These are phyloP conservation scores for Danio tinwini DNA, from an alignment of 2,797 vertebrate species.

Conservation along the genomic window DNA sequence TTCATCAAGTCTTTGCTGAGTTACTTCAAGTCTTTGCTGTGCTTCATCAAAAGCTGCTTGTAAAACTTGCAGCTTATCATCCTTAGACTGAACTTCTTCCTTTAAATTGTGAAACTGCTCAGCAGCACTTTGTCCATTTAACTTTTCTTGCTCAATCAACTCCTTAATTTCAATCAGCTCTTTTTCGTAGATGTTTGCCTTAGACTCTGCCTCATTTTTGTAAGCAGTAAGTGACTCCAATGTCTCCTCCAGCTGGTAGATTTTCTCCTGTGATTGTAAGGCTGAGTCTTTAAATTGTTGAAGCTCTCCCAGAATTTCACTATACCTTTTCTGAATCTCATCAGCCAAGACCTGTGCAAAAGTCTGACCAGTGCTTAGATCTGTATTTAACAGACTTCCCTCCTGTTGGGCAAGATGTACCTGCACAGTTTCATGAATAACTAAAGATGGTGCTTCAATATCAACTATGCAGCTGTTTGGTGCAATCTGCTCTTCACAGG, in stretches of 20 bases:
- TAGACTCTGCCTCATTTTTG: conserved; percentile 78
- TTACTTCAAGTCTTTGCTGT: no score
- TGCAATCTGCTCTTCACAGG: conserved; percentile 71
- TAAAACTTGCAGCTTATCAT: conserved; percentile 83
- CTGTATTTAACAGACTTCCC: conserved; percentile 46
- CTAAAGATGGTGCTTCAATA: conserved; percentile 71
- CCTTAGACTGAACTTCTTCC: conserved; percentile 80
- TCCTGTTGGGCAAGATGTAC: conserved; percentile 69
- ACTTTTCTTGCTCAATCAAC: conserved; percentile 66
- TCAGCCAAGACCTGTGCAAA: conserved; percentile 78
- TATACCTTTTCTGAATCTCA: conserved; percentile 82
- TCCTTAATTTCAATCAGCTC: conserved; percentile 75
- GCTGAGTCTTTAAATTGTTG: conserved; percentile 74
- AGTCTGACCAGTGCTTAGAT: conserved; percentile 60
- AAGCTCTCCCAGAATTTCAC: conserved; percentile 81
- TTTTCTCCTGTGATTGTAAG: conserved; percentile 78
- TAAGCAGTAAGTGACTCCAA: conserved; percentile 70
- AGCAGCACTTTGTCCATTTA: conserved; percentile 62
- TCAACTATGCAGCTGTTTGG: conserved; percentile 69
- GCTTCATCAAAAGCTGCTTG: conserved; percentile 81
- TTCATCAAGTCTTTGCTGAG: conserved; percentile 69
- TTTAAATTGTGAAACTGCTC: conserved; percentile 86
- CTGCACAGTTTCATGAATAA: conserved; percentile 75
- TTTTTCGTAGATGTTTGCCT: conserved; percentile 66
- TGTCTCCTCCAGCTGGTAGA: conserved; percentile 70